Conservation (phyloP, 2,888 invertebrate genomes). For the Tetheella fluctuosa region DNA sequence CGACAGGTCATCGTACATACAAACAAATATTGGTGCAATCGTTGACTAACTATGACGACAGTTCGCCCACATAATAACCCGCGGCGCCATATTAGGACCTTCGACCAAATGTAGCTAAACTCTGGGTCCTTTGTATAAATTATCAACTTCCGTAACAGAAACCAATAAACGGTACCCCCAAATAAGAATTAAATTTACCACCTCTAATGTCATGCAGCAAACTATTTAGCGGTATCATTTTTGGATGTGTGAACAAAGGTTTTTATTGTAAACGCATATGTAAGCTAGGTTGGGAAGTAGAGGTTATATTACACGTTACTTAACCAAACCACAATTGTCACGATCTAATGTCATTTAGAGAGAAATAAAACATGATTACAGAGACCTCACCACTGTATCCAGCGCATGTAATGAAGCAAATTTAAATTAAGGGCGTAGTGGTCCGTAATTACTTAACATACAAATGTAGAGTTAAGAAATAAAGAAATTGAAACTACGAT, state of each 20-base stretch:
- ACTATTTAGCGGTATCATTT: slow-evolving; percentile 33
- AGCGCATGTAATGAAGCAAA: slow-evolving; percentile 15
- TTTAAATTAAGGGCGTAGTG: slow-evolving; percentile 2
- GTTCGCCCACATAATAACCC: slow-evolving; percentile 59
- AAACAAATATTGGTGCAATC: slow-evolving; percentile 48
- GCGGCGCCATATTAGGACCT: slow-evolving; percentile 58
- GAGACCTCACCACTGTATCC: background rate
- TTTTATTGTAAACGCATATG: slow-evolving; percentile 18
- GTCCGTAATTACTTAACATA: slow-evolving; percentile 9
- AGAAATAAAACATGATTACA: slow-evolving; percentile 7
- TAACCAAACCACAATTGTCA: slow-evolving; percentile 37
- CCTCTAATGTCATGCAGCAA: slow-evolving; percentile 11
- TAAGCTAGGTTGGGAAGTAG: background rate
- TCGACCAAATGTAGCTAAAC: slow-evolving; percentile 42
- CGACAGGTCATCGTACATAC: slow-evolving; percentile 31
- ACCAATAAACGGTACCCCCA: slow-evolving; percentile 60
- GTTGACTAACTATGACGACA: slow-evolving; percentile 58
- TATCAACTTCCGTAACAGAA: slow-evolving; percentile 63
- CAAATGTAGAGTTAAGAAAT: slow-evolving; percentile 2
- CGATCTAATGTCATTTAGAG: slow-evolving; percentile 30
- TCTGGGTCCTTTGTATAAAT: slow-evolving; percentile 62
- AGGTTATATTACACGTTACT: slow-evolving; percentile 21
- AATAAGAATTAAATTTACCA: slow-evolving; percentile 36
- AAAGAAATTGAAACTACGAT: background rate
- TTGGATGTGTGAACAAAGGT: slow-evolving; percentile 51